These are phyloP conservation scores for Xylophagus ater DNA, from an alignment of 2,888 invertebrate species.

Conservation along the genomic window DNA sequence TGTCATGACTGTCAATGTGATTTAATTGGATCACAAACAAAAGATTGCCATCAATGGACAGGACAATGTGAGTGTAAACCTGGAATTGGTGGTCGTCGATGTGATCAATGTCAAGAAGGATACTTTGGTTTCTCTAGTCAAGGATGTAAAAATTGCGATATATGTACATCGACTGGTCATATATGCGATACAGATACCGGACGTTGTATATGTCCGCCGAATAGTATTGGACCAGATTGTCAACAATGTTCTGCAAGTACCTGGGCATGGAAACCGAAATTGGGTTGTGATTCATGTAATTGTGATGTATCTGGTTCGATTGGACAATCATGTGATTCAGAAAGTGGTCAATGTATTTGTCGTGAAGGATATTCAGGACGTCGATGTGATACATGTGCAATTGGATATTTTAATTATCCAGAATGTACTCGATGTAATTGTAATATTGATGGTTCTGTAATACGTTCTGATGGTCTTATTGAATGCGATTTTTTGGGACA, in stretches of 20 bases:
- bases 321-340: constrained; percentile 52
- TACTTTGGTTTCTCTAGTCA: constrained; percentile 59
- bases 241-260: constrained; percentile 68
- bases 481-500: constrained; percentile 62
- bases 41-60: constrained; percentile 59
- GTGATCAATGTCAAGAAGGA: constrained; percentile 62
- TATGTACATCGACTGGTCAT: constrained; percentile 68
- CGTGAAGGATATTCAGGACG: constrained; percentile 61
- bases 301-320: constrained; percentile 52
- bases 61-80: constrained; percentile 70
- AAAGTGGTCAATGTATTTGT: constrained; percentile 56
- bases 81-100: constrained; percentile 62
- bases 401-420: constrained; percentile 82
- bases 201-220: constrained; percentile 81
- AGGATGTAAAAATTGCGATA: constrained; percentile 73
- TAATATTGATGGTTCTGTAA: constrained; percentile 55
- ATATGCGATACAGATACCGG: constrained; percentile 84
- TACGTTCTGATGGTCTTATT: constrained; percentile 49
- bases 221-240: constrained; percentile 74
- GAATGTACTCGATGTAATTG: constrained; percentile 80
- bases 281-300: constrained; percentile 73
- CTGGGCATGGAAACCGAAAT: constrained; percentile 62
- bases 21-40: constrained; percentile 50
- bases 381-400: constrained; percentile 70
- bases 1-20: constrained; percentile 80